phyloP scores from a whole-genome alignment of 2,888 invertebrate genomes.

The Muscina levida region DNA sequence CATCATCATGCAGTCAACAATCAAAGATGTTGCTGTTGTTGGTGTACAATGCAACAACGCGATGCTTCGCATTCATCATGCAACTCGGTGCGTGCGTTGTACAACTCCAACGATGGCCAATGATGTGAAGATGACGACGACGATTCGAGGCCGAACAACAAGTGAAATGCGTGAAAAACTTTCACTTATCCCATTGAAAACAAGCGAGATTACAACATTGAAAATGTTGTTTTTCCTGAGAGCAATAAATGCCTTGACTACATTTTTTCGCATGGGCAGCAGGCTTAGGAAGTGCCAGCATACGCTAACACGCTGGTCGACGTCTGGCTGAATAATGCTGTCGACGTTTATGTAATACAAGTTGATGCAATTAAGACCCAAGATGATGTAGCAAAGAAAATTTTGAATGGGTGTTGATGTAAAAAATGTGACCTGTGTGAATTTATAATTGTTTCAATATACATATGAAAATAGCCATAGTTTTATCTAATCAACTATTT shows the following conservation, averaged over 20 bases:
- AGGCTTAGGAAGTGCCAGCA: no score
- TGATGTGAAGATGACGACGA: constrained; percentile 24
- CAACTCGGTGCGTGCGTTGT: constrained; percentile 23
- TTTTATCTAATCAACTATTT: no score
- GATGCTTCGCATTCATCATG: constrained; percentile 23
- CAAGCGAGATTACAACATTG: constrained; percentile 45
- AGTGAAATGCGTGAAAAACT: constrained; percentile 58
- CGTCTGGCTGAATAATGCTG: no score
- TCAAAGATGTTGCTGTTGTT: constrained; percentile 41
- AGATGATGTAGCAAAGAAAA: no score
- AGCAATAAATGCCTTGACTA: constrained; percentile 12
- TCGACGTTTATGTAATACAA: no score
- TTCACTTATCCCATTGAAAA: constrained; percentile 56
- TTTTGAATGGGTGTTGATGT: no score
- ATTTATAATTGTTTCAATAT: no score
- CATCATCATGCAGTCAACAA: not conserved
- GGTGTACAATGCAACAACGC: not conserved
- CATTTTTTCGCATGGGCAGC: not conserved
- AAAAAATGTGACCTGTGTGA: no score
- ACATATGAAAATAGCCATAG: no score
- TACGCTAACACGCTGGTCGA: no score
- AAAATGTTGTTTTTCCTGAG: constrained; percentile 7
- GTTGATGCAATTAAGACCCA: no score
- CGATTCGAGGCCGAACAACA: constrained; percentile 37
- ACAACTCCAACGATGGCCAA: not conserved